Base-by-base conservation (phyloP, 2,113 vertebrate genomes). In the Helogale parvula region DNA sequence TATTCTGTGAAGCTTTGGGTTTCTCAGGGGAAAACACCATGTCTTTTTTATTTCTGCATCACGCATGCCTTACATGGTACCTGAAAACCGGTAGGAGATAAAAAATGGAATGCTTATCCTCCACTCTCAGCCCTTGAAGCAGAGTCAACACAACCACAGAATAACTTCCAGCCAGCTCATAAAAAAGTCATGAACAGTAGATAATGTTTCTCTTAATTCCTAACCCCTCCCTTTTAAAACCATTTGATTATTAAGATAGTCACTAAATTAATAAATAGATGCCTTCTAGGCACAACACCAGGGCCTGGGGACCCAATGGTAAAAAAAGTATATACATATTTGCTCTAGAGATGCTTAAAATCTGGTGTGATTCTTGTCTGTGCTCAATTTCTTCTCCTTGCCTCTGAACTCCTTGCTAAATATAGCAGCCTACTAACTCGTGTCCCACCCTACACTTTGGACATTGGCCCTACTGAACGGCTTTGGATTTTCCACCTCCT, bases 11-110 rank as follows among this genome's bases (percentile, higher is more conserved):
- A 82, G 13, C 94, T 83, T 85, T 60, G 57, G 77, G 19, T 25
- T 92, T 94, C 88, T 95, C 80, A 50, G 88, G 74, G 57, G 52
- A 88, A 89, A 88, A 72, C 72, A 38, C 12, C 0, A 23, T 90
- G 63, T 84, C n/a, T 23, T 85, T 92, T 95, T 77, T n/a, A 54
- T 81, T 83, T 94, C 87, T 82, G 23, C 13, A 82, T 81, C 88
- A 92, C 71, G 80, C 54, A 7, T 60, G 50, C 8, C 85, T 83
- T 89, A 10, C 45, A 47, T 38, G 16, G 52, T 97, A 92, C 88
- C 84, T 93, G n/a, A 84, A 95, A 96, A 93, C 7, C 85, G 93
- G 71, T 21, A 50, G 92, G 85, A 91, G 57, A 66, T 15, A 68
- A 57, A 63, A 69, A 52, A 41, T 45, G 31, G 38, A 87, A 76